Percentiles rank a stretch among this genome's conserved stretches.
Conservation (phyloP, 2,888 invertebrate species). For the Drosophila prolongata region DNA sequence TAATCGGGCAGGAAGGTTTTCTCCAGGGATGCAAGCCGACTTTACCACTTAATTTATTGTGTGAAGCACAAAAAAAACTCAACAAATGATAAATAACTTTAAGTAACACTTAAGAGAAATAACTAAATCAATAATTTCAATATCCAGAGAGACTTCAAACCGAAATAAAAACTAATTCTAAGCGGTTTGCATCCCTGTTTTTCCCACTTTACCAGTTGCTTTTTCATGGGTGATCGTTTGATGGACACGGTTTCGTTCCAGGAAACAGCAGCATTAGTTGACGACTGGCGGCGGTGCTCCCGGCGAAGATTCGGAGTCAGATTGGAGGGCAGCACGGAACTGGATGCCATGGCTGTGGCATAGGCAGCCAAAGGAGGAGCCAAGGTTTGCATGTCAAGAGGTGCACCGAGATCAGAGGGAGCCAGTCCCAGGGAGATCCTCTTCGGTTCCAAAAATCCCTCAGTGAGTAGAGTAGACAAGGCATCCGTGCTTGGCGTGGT, state of each 20-base stretch:
- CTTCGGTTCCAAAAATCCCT: constrained; percentile 93
- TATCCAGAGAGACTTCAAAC: too few species aligned
- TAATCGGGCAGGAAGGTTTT: neutral
- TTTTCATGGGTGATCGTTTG: constrained; percentile 70
- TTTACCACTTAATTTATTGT: neutral
- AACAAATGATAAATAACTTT: too few species aligned
- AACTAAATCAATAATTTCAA: too few species aligned
- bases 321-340: constrained; percentile 71
- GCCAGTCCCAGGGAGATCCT: constrained; percentile 90
- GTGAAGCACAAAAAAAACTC: too few species aligned
- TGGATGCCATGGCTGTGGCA: constrained; percentile 65
- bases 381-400: constrained; percentile 46
- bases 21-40: constrained; percentile 2
- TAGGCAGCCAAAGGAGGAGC: constrained; percentile 66
- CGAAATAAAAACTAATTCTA: neutral
- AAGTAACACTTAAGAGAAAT: too few species aligned
- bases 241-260: constrained; percentile 84
- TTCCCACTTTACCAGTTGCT: constrained; percentile 55
- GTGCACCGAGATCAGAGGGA: constrained; percentile 87
- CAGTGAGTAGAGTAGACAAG: constrained; percentile 91
- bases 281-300: constrained; percentile 83
- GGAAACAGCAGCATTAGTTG: constrained; percentile 83
- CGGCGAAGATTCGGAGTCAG: constrained; percentile 65
- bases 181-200: neutral
- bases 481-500: constrained; percentile 94